Base-by-base conservation (phyloP, 2,797 vertebrate genomes). In the Onychomys arenicola region DNA sequence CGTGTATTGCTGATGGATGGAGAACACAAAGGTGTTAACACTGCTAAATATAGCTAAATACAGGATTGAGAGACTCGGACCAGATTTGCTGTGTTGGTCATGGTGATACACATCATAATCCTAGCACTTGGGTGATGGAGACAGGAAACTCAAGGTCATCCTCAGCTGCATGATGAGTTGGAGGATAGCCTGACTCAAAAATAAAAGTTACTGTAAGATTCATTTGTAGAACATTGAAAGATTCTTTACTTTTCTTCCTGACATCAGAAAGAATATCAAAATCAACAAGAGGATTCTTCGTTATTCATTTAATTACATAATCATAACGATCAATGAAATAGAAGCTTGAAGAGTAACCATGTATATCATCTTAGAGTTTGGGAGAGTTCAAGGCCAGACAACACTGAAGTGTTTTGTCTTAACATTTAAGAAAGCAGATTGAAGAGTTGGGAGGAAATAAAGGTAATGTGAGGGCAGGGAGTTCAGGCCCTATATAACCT, bases 141-240 rank as follows among this genome's bases (percentile, higher is more conserved):
- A 25, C n/a, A 73, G 14, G 67, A 73, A 69, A 73, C 5, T 21
- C 67, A 57, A 57, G 85, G 34, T 29, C 67, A 73, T 37, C 34
- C 14, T 85, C n/a, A 55, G 49, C 85, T 40, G 40, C 67, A 88
- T 40, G 4, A 37, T 37, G 49, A 86, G 19, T n/a, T 10, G 19
- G 21, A 87, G 49, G 67, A 52, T 6, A 27, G 49, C 14, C n/a
- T 88, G 49, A 32, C 49, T 57, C 63, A 82, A 63, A 83, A 67
- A 67, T 19, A 87, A 71, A 55, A n/a, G 32, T 69, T 55, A 46
- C 67, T 87, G 0, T 93, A 78, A 88, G n/a, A 65, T 88, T 96
- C 67, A 77, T 67, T 93, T 73, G 9, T 93, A 82, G 73, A 90
- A 82, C 29, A 81, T 93, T 89, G 55, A 89, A 32, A 94, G 90